Evolutionary conservation across 2,797 vertebrate genomes (phyloP).

Genomic region (Typhlichthys eigenmanni): DNA sequence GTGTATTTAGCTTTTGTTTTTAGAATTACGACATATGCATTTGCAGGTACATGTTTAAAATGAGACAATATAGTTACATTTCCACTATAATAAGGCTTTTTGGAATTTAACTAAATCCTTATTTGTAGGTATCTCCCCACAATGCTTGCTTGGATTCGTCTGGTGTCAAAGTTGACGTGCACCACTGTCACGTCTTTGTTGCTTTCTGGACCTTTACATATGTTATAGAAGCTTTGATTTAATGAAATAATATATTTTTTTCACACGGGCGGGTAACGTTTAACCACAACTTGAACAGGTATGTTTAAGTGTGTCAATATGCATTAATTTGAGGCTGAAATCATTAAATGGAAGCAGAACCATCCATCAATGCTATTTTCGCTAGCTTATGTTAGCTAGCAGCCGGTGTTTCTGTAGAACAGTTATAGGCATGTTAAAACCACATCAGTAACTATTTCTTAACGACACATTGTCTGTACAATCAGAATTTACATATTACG

Average conservation of each 20-base stretch:
- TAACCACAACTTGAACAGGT: conserved; percentile 40
- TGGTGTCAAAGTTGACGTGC: conserved; percentile 72
- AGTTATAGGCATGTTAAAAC: too few relatives aligned
- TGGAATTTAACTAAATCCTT: fast-evolving
- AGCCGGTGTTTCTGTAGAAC: conserved; percentile 2
- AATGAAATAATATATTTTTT: conserved; percentile 37
- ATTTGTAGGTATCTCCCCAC: background rate
- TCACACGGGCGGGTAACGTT: conserved; percentile 2
- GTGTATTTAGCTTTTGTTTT: background rate
- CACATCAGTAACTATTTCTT: too few relatives aligned
- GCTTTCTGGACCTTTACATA: conserved; percentile 25
- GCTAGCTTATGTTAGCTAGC: conserved; percentile 49
- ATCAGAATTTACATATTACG: background rate
- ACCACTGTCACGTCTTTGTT: conserved; percentile 77
- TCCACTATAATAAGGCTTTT: too few relatives aligned
- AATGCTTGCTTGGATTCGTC: conserved; percentile 37
- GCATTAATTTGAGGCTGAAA: background rate
- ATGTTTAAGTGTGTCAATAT: conserved; percentile 13
- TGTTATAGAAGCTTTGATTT: conserved; percentile 32
- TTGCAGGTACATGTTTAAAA: too few relatives aligned
- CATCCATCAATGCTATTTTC: conserved; percentile 62
- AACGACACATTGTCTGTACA: background rate
- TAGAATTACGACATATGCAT: fast-evolving
- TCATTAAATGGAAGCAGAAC: conserved; percentile 22
- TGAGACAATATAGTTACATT: too few relatives aligned